Evolutionary conservation across 2,797 vertebrate genomes (phyloP).

Genomic region (Brachyrhaphis roseni): DNA sequence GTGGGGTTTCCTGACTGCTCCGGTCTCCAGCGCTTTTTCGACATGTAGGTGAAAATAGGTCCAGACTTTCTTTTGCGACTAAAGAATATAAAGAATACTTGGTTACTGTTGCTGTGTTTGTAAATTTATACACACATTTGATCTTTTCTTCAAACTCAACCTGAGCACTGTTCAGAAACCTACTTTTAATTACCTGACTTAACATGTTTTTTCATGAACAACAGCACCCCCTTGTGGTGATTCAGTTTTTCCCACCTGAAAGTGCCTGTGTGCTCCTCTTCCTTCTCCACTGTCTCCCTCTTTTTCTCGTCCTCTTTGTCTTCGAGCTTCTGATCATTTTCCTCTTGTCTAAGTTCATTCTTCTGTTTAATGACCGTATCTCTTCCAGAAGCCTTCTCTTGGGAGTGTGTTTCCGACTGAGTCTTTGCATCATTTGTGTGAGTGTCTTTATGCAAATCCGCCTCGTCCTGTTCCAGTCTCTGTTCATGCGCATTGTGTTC

Average conservation of each 20-base stretch:
- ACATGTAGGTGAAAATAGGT: constrained; percentile 22
- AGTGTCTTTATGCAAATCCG: constrained; percentile 6
- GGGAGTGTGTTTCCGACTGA: not conserved
- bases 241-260: constrained; percentile 44
- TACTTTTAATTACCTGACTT: not conserved
- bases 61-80: constrained; percentile 66
- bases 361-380: constrained; percentile 7
- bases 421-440: not conserved
- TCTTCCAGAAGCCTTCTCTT: not conserved
- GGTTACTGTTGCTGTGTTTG: constrained; percentile 4
- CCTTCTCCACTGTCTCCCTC: not conserved
- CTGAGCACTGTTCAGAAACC: not conserved
- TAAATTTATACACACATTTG: no score
- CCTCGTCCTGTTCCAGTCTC: not conserved
- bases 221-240: not conserved
- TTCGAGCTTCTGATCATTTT: not conserved
- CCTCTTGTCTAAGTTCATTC: not conserved
- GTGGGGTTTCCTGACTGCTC: constrained; percentile 36
- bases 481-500: constrained; percentile 4
- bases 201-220: not conserved
- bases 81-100: constrained; percentile 17
- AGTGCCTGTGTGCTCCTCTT: constrained; percentile 16
- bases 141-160: not conserved
- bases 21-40: constrained; percentile 55
- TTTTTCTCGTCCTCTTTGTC: constrained; percentile 2